Percentiles rank a stretch among this genome's conserved stretches.
Evolutionary conservation across 2,797 vertebrate species (phyloP).

Genomic region (Lycodopsis pacificus): DNA sequence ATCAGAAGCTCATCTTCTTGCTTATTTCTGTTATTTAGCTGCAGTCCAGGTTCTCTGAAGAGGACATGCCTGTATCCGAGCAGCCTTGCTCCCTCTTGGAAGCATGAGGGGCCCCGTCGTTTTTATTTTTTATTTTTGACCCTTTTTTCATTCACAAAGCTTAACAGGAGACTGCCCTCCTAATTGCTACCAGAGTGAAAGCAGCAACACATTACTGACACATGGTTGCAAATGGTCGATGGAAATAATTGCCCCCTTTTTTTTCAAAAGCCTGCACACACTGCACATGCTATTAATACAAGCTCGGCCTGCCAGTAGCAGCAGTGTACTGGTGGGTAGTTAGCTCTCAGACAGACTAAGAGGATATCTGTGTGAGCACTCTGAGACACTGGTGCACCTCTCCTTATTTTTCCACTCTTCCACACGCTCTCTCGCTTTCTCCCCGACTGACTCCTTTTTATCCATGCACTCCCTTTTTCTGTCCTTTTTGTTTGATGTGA

Average conservation of each 20-base stretch:
- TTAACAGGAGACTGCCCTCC: slow-evolving; percentile 57
- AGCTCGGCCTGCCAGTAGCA: slow-evolving; percentile 18
- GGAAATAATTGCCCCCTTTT: slow-evolving; percentile 70
- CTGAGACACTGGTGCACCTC: slow-evolving; percentile 79
- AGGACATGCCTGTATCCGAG: not conserved
- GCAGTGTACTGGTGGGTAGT: slow-evolving; percentile 50
- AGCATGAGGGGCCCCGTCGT: slow-evolving; percentile 42
- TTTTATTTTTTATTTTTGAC: slow-evolving; percentile 68
- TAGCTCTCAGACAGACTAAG: slow-evolving; percentile 79
- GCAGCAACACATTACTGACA: slow-evolving; percentile 66
- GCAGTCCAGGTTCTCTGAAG: slow-evolving; percentile 10
- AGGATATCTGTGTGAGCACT: slow-evolving; percentile 69
- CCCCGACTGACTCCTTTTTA: slow-evolving; percentile 55
- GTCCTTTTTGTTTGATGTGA: not conserved
- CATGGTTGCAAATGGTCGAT: slow-evolving; percentile 66
- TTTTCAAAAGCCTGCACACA: slow-evolving; percentile 38
- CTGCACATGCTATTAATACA: not conserved
- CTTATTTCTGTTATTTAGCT: slow-evolving; percentile 45
- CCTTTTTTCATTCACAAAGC: slow-evolving; percentile 55
- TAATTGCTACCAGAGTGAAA: slow-evolving; percentile 73
- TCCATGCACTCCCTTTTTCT: not conserved
- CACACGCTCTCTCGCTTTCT: slow-evolving; percentile 5
- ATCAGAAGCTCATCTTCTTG: slow-evolving; percentile 56
- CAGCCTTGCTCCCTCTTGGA: slow-evolving; percentile 22
- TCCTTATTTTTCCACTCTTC: slow-evolving; percentile 77